Evolutionary conservation across 2,113 vertebrate genomes (phyloP).

Genomic region (Aphelocoma coerulescens): DNA sequence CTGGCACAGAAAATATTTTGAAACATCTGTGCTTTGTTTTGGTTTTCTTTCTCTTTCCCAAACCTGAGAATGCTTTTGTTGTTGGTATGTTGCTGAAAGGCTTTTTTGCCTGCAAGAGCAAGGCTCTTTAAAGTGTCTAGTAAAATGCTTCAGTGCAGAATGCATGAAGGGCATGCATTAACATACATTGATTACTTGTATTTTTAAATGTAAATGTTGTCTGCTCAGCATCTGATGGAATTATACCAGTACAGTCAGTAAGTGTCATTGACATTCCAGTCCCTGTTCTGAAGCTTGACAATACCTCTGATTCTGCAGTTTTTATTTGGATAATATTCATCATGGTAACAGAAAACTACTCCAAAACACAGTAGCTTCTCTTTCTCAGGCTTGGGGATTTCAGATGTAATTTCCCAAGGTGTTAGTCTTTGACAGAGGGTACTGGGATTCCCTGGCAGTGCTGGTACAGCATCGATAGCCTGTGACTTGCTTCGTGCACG

Average conservation of each 20-base stretch:
- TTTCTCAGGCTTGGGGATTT: background rate
- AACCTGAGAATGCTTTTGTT: background rate
- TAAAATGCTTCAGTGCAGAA: background rate
- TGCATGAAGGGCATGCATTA: slow-evolving; percentile 24
- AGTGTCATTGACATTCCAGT: background rate
- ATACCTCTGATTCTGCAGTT: background rate
- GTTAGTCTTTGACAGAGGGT: background rate
- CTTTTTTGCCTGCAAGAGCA: background rate
- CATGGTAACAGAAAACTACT: background rate
- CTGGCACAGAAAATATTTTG: background rate
- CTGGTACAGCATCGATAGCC: background rate
- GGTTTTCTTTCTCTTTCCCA: background rate
- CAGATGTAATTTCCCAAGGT: rapidly evolving
- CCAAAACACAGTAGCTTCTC: background rate
- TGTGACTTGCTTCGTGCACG: rapidly evolving
- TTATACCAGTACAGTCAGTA: slow-evolving; percentile 6
- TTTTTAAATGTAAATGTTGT: slow-evolving; percentile 30
- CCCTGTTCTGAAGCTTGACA: background rate
- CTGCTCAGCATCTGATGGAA: slow-evolving; percentile 41
- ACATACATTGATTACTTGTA: slow-evolving; percentile 4
- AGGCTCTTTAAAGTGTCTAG: background rate
- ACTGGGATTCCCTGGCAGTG: background rate
- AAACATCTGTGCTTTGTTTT: background rate
- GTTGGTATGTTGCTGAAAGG: background rate
- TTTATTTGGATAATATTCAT: background rate